Percentiles rank a stretch among this genome's conserved stretches.
Conservation (phyloP, 1,140 invertebrate genomes). For the Brachionus calyciflorus region DNA sequence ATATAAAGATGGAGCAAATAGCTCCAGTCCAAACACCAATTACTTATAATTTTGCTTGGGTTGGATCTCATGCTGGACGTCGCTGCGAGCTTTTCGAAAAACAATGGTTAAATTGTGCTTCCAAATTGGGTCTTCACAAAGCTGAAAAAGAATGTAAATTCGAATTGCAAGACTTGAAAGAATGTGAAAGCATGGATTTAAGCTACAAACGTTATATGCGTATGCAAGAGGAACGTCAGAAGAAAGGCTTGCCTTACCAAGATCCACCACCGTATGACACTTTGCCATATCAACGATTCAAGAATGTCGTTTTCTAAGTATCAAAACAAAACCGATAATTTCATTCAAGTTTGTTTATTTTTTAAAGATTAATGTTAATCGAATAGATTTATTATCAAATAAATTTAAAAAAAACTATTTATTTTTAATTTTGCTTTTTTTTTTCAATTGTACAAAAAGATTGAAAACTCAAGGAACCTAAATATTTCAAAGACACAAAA, state of each 20-base stretch:
- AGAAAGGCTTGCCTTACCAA: slow-evolving; percentile 38
- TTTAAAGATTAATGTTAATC: not conserved
- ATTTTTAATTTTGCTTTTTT: too few species aligned
- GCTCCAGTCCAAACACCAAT: slow-evolving; percentile 25
- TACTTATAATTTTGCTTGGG: slow-evolving; percentile 36
- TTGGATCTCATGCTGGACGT: slow-evolving; percentile 12
- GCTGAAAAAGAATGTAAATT: slow-evolving; percentile 44
- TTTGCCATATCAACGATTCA: slow-evolving; percentile 39
- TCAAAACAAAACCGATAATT: not conserved
- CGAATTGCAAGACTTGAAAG: slow-evolving; percentile 22
- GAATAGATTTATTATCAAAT: not conserved
- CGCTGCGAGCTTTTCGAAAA: slow-evolving; percentile 44
- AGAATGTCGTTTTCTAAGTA: slow-evolving; percentile 32
- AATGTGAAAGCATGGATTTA: slow-evolving; percentile 29
- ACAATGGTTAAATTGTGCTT: slow-evolving; percentile 44
- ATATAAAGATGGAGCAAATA: slow-evolving; percentile 28
- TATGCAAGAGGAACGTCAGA: slow-evolving; percentile 43
- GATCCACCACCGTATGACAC: slow-evolving; percentile 44
- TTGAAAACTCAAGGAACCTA: too few species aligned
- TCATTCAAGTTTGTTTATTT: not conserved
- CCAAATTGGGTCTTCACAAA: slow-evolving; percentile 33
- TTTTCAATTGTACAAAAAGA: too few species aligned
- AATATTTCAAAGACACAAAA: too few species aligned
- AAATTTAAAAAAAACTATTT: too few species aligned
- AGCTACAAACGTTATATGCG: slow-evolving; percentile 14